Evolutionary conservation across 1,140 invertebrate species (phyloP), one percentile per base, ranked within the genome.

Genomic region (Rhagoletis pomonella): DNA sequence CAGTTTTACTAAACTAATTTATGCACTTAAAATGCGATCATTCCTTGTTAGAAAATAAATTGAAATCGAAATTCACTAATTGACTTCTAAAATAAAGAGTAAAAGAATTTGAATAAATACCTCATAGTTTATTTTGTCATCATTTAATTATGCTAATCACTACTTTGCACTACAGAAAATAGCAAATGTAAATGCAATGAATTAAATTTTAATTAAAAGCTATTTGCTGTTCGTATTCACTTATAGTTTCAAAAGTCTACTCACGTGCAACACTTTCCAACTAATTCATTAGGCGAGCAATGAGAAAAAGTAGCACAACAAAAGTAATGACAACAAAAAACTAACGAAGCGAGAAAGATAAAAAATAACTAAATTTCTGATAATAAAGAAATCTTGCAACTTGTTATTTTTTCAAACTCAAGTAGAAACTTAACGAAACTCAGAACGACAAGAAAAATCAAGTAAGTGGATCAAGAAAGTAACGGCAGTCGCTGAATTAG

Each of bases 261-360:
- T 81, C 73, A 81, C 73, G 73, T 81, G 47, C 73, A 81, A 81
- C 73, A 81, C 73, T 55, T 81, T 81, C 14, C 73, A 29, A 55
- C 73, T 58, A 81, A 81, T 81, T 81, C 47, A 55, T 29, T 81
- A 81, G 10, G 73, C 73, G n/a, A 81, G 47, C 19, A 17, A 73
- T 44, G 69, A 29, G 47, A 47, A 81, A 81, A 81, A 81, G 73
- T 81, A 47, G 73, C 47, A 12, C 73, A 81, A 14, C 44, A 81
- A 58, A 81, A 47, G 29, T 47, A 50, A 29, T 12, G 64, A 29
- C 69, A 29, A 29, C 17, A 62, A 62, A 62, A 62, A 14, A 14
- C 12, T 7, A 17, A n/a, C 60, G 60, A 7, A 62, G 50, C 50
- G 50, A 5, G 19, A 73, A 44, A 73, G 44, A 73, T 6, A 17